Percentiles rank a stretch among this genome's conserved stretches.
phyloP scores from a whole-genome alignment of 1,140 invertebrate genomes.

The Aricia agestis region DNA sequence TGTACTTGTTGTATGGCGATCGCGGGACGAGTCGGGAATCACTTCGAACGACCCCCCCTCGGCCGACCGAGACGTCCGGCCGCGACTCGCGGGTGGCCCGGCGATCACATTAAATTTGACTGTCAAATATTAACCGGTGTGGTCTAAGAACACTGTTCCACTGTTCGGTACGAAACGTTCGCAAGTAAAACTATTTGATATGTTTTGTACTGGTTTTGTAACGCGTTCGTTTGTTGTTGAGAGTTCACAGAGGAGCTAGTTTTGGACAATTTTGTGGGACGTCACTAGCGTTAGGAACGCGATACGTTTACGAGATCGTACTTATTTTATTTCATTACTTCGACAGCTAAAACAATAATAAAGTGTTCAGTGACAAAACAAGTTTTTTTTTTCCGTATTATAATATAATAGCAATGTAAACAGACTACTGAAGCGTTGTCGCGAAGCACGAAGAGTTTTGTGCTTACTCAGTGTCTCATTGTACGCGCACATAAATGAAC shows the following conservation, averaged over 20 bases:
- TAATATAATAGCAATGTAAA: not conserved
- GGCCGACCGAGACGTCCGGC: not conserved
- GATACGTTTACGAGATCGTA: constrained; percentile 30
- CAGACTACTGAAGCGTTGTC: no score
- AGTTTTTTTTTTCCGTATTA: constrained; percentile 24
- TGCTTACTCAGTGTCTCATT: no score
- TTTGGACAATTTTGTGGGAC: constrained; percentile 39
- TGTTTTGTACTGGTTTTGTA: constrained; percentile 36
- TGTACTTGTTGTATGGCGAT: not conserved
- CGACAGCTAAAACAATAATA: constrained; percentile 29
- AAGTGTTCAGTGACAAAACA: constrained; percentile 33
- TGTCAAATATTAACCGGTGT: constrained; percentile 28
- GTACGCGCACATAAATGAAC: no score
- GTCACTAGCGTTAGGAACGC: constrained; percentile 37
- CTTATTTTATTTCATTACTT: constrained; percentile 26
- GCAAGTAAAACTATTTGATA: constrained; percentile 36
- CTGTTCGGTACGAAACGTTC: constrained; percentile 32
- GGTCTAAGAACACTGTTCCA: constrained; percentile 28
- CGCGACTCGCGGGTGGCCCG: not conserved
- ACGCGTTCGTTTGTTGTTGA: constrained; percentile 31
- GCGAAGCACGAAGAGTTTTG: no score
- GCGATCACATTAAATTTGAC: constrained; percentile 19
- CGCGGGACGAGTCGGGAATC: constrained; percentile 5
- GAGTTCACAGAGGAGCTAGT: constrained; percentile 30
- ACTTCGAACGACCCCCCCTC: not conserved